Evolutionary conservation across 2,888 invertebrate species (phyloP).

Genomic region (Deilephila porcellus): DNA sequence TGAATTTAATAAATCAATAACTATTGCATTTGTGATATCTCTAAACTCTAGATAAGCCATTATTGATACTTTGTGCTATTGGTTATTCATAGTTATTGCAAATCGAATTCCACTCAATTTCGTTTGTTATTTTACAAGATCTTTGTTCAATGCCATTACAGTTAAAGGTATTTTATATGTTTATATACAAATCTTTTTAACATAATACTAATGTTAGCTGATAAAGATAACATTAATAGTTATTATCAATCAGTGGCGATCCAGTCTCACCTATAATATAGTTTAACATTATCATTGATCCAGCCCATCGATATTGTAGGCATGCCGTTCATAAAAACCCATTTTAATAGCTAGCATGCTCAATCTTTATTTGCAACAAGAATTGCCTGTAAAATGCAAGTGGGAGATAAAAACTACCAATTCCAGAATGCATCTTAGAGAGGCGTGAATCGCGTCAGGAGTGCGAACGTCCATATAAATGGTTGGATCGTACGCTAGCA

Average conservation of each 20-base stretch:
- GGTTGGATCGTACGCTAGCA: constrained; percentile 11
- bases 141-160: neutral
- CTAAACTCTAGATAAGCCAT: neutral
- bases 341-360: neutral
- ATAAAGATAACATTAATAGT: too few species aligned
- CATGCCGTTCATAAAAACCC: too few species aligned
- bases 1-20: constrained; percentile 18
- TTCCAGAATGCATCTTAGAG: constrained; percentile 29
- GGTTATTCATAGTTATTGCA: constrained; percentile 4
- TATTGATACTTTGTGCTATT: constrained; percentile 11
- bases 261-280: too few species aligned
- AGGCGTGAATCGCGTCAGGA: constrained; percentile 25
- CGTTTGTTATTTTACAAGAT: neutral
- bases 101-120: neutral
- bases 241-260: too few species aligned
- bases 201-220: too few species aligned
- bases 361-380: neutral
- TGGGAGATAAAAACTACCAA: constrained; percentile 13
- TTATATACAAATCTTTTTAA: too few species aligned
- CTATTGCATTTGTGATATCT: constrained; percentile 1
- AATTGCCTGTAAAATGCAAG: constrained; percentile 1
- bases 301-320: too few species aligned
- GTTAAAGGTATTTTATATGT: too few species aligned
- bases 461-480: constrained; percentile 28
- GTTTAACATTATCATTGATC: too few species aligned